A percentile compares a stretch with the other conserved stretches of the same genome.
These are phyloP conservation scores for Drosophila sechellia DNA, from an alignment of 1,140 invertebrate genomes.

Conservation along the genomic window DNA sequence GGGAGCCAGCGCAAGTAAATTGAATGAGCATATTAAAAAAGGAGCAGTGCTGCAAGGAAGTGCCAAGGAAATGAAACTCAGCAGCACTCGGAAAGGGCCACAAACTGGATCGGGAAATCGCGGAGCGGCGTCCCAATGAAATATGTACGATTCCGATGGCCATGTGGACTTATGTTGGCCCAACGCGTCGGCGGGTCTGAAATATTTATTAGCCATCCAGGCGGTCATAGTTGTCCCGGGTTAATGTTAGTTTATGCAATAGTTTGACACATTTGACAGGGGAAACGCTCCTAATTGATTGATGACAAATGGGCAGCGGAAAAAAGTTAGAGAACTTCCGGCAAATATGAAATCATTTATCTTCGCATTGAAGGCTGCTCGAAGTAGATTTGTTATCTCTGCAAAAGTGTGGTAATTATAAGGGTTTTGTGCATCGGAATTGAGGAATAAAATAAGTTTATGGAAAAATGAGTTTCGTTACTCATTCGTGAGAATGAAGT, in stretches of 20 bases:
- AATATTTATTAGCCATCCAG: slow-evolving; percentile 64
- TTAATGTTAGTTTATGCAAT: slow-evolving; percentile 57
- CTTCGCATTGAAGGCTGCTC: slow-evolving; percentile 8
- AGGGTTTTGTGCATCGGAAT: background rate
- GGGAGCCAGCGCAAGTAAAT: slow-evolving; percentile 51
- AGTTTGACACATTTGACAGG: slow-evolving; percentile 54
- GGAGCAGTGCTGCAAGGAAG: slow-evolving; percentile 71
- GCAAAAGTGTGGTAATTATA: background rate
- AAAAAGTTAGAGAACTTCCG: slow-evolving; percentile 19
- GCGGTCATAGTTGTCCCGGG: slow-evolving; percentile 35
- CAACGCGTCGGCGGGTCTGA: slow-evolving; percentile 34
- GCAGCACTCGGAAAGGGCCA: slow-evolving; percentile 30
- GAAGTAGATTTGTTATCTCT: background rate
- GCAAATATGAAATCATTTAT: slow-evolving; percentile 31
- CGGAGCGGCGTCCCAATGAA: slow-evolving; percentile 53
- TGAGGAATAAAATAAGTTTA: too few relatives aligned
- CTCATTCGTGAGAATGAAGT: too few relatives aligned
- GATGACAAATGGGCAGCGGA: slow-evolving; percentile 39
- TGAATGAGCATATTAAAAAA: slow-evolving; percentile 80
- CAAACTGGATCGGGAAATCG: slow-evolving; percentile 13
- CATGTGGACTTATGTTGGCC: slow-evolving; percentile 68
- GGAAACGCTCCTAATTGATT: slow-evolving; percentile 53
- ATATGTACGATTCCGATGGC: slow-evolving; percentile 64
- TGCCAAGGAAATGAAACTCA: slow-evolving; percentile 68
- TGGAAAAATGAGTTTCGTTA: too few relatives aligned